Percentiles rank a stretch among this genome's conserved stretches.
phyloP scores from a whole-genome alignment of 2,888 invertebrate genomes.

The Pachydiplax longipennis region DNA sequence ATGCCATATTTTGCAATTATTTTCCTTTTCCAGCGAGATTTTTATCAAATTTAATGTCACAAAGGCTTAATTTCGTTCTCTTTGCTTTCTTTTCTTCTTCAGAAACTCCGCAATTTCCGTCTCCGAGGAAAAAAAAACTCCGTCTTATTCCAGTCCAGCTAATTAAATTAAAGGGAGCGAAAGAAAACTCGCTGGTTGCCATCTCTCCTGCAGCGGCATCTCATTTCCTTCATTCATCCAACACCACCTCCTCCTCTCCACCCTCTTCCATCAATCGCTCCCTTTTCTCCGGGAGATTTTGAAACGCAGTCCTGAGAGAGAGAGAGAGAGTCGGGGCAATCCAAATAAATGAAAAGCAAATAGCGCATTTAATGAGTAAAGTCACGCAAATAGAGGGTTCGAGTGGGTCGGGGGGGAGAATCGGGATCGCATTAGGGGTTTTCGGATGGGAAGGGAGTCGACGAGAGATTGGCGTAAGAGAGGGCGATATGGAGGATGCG shows the following conservation, averaged over 20 bases:
- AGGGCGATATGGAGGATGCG: neutral
- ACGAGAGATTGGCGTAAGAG: neutral
- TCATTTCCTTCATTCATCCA: neutral
- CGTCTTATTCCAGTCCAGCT: too few relatives aligned
- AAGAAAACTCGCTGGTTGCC: too few relatives aligned
- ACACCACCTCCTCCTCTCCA: neutral
- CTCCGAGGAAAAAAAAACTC: too few relatives aligned
- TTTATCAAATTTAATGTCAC: too few relatives aligned
- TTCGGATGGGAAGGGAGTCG: neutral
- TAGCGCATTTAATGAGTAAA: slow-evolving; percentile 38
- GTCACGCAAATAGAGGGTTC: slow-evolving; percentile 20
- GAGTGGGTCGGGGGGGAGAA: neutral
- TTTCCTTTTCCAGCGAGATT: too few relatives aligned
- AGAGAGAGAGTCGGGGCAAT: neutral
- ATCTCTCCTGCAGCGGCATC: too few relatives aligned
- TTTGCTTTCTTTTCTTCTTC: too few relatives aligned
- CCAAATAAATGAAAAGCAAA: slow-evolving; percentile 35
- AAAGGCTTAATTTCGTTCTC: too few relatives aligned
- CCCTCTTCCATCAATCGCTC: neutral
- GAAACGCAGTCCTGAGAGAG: neutral
- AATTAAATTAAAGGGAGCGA: too few relatives aligned
- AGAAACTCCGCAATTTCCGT: too few relatives aligned
- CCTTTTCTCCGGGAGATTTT: neutral
- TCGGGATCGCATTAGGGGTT: neutral
- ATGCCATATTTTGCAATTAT: too few relatives aligned